Evolutionary conservation across 2,797 vertebrate genomes (phyloP), one percentile per base, ranked within the genome.

Genomic region (Anguilla marmorata): DNA sequence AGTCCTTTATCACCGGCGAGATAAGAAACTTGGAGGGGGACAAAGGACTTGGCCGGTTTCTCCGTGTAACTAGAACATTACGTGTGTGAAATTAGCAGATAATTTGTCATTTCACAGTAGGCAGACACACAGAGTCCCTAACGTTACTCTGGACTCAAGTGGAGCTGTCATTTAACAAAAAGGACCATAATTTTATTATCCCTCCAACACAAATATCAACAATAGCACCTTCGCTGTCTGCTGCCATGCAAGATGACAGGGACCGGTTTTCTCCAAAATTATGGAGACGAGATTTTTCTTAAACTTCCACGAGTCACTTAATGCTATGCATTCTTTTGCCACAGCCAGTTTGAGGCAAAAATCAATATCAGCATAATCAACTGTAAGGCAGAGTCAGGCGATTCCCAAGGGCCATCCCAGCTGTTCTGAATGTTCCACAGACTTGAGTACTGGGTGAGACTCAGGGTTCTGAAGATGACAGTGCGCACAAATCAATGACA

Each of bases 91-190:
- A 84, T 84, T 56, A 54, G 48, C 4, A 7, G 82, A 27, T 56
- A 56, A 84, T 84, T 48, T 82, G 79, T 24, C 45, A 45, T 41
- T 82, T n/a, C 79, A 50, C 41, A 50, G 45, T n/a, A 11, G 45
- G 82, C 48, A 54, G 21, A 83, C 50, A 83, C 24, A n/a, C 27
- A 52, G 27, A 84, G n/a, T 84, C 82, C 82, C 50, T 54, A n/a
- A 54, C 5, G 33, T 84, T 52, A 9, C 52, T 84, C 27, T 33
- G 24, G 2, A 84, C 30, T 84, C 48, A 84, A 84, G 54, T 56
- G 48, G 14, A 30, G 50, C 82, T 56, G 48, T 30, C 82, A 84
- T 30, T 84, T 56, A 54, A 12, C 45, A 30, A 16, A 41, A 56
- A 84, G 50, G 16, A 48, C 52, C 30, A 52, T 56, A 84, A 84